Evolutionary conservation across 2,888 invertebrate species (phyloP).

Genomic region (Apoda limacodes): DNA sequence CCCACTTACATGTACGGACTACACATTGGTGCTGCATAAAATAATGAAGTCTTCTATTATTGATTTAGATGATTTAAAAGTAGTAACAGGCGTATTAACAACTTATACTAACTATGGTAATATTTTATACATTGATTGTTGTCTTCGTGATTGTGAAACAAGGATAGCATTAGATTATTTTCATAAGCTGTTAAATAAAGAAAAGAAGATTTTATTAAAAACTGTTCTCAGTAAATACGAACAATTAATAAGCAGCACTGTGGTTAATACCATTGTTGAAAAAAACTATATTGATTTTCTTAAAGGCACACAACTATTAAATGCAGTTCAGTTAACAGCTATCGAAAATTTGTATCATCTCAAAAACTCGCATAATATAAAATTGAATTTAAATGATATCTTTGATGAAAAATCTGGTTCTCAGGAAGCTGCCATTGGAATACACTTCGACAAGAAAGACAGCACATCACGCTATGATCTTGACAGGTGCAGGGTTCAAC

Average conservation of each 20-base stretch:
- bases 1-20: slow-evolving; percentile 48
- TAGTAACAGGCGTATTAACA: slow-evolving; percentile 40
- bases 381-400: slow-evolving; percentile 37
- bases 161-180: slow-evolving; percentile 47
- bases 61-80: slow-evolving; percentile 46
- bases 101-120: slow-evolving; percentile 39
- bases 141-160: slow-evolving; percentile 47
- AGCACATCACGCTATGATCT: slow-evolving; percentile 31
- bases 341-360: slow-evolving; percentile 51
- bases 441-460: slow-evolving; percentile 25
- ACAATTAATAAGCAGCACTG: slow-evolving; percentile 37
- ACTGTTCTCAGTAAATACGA: slow-evolving; percentile 48
- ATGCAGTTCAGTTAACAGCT: slow-evolving; percentile 33
- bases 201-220: slow-evolving; percentile 40
- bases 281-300: slow-evolving; percentile 59
- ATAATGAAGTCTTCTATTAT: slow-evolving; percentile 35
- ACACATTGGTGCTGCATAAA: slow-evolving; percentile 48
- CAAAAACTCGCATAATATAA: slow-evolving; percentile 45
- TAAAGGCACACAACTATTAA: slow-evolving; percentile 42
- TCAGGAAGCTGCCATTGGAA: slow-evolving; percentile 28
- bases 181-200: slow-evolving; percentile 30
- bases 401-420: slow-evolving; percentile 34
- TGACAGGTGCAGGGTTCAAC: slow-evolving; percentile 34
- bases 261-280: slow-evolving; percentile 33
- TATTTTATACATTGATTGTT: slow-evolving; percentile 47